A percentile compares a stretch with the other conserved stretches of the same genome.
phyloP scores from a whole-genome alignment of 2,797 vertebrate species.

The Remorina albescens region DNA sequence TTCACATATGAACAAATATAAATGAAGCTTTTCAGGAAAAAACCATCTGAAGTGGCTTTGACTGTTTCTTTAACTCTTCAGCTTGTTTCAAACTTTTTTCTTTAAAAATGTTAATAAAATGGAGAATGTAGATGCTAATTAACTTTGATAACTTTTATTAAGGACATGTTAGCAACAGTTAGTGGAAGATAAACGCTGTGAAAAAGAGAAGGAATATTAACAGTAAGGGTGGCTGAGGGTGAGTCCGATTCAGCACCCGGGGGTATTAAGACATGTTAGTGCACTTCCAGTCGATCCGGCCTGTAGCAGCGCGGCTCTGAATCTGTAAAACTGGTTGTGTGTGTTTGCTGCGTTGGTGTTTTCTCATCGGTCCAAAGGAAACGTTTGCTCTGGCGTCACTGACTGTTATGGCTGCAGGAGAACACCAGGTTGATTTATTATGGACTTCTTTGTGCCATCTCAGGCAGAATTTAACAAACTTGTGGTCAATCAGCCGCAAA shows the following conservation, averaged over 20 bases:
- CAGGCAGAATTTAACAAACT: neutral
- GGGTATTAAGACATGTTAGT: no score
- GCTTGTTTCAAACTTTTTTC: neutral
- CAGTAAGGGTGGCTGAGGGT: neutral
- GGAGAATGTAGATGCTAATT: constrained; percentile 12
- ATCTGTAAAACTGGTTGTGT: neutral
- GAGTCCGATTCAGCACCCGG: neutral
- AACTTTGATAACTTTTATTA: constrained; percentile 19
- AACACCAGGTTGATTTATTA: neutral
- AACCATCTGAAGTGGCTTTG: no score
- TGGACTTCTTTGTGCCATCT: neutral
- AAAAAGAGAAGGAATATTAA: constrained; percentile 2
- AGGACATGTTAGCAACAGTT: neutral
- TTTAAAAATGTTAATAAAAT: neutral
- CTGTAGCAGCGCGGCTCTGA: neutral
- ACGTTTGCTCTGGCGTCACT: neutral
- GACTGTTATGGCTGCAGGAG: neutral
- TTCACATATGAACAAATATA: no score
- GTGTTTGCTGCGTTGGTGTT: neutral
- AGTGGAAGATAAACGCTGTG: constrained; percentile 1
- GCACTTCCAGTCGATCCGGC: no score
- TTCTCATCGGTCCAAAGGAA: neutral
- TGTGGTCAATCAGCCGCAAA: neutral
- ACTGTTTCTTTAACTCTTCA: no score
- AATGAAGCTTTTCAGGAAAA: no score